Evolutionary conservation across 37 sponge, comb jelly and placozoan species (phyloP).

Genomic region (Haliclona indistincta): DNA sequence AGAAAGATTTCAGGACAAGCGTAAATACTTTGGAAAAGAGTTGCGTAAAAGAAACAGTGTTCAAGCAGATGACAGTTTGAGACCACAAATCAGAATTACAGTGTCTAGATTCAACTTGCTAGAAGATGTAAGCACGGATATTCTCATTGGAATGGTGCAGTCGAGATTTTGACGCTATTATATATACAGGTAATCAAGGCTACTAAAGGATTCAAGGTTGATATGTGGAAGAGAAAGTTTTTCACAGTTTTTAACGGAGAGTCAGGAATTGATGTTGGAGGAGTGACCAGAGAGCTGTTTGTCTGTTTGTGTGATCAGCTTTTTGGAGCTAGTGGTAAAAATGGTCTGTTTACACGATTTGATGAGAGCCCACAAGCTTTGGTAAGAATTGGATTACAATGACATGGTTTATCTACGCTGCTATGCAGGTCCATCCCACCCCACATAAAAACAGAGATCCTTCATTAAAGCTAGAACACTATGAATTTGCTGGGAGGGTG

Average conservation of each 20-base stretch:
- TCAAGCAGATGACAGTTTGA: neutral
- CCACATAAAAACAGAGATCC: conserved; percentile 13
- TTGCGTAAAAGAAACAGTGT: neutral
- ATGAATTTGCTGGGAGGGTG: conserved; percentile 79
- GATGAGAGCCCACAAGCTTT: conserved; percentile 42
- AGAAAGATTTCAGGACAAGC: conserved; percentile 55
- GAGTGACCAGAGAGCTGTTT: conserved; percentile 61
- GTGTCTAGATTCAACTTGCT: conserved; percentile 33
- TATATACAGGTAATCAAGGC: conserved; percentile 35
- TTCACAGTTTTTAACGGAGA: conserved; percentile 34
- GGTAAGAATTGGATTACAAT: conserved; percentile 5
- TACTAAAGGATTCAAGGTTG: conserved; percentile 11
- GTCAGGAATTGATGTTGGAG: conserved; percentile 64
- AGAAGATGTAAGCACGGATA: conserved; percentile 19
- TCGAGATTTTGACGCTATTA: neutral
- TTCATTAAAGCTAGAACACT: conserved; percentile 45
- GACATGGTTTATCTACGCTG: neutral
- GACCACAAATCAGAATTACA: conserved; percentile 5
- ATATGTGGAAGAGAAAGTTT: conserved; percentile 45
- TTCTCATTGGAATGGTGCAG: neutral
- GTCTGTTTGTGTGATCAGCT: conserved; percentile 17
- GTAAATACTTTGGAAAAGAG: conserved; percentile 27
- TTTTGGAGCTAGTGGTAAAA: conserved; percentile 26
- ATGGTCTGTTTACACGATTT: conserved; percentile 46
- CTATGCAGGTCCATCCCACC: conserved; percentile 66